Percentiles rank a stretch among this genome's conserved stretches.
phyloP scores from a whole-genome alignment of 1,140 invertebrate genomes.

The Paraescarpia echinospica region DNA sequence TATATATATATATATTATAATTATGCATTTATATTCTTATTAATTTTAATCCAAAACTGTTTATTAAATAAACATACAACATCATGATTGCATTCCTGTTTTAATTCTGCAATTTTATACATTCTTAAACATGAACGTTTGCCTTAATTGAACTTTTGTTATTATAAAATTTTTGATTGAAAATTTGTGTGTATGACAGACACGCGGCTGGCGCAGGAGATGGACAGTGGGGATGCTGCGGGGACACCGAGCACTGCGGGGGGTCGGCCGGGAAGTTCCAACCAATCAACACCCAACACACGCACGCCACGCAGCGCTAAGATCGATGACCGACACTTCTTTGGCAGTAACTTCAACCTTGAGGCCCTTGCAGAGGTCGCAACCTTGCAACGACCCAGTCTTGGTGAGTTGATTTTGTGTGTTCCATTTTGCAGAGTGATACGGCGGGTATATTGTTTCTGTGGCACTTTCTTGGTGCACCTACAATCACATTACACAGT shows the following conservation, averaged over 20 bases:
- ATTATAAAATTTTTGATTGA: background rate
- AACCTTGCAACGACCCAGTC: constrained; percentile 21
- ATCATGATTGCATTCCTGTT: too few species aligned
- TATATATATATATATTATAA: too few species aligned
- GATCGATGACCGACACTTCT: constrained; percentile 57
- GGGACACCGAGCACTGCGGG: background rate
- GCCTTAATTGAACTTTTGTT: constrained; percentile 1
- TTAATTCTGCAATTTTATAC: too few species aligned
- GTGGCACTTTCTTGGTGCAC: too few species aligned
- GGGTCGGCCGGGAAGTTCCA: background rate
- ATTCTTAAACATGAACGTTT: too few species aligned
- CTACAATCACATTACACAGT: too few species aligned
- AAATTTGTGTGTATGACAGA: background rate
- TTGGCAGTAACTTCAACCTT: constrained; percentile 52
- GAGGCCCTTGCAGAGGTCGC: constrained; percentile 45
- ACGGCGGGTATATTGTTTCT: too few species aligned
- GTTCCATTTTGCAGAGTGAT: background rate
- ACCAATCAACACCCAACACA: background rate
- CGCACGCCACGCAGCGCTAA: constrained; percentile 33
- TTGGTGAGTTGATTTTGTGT: background rate
- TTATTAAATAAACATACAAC: too few species aligned
- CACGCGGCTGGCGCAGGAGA: constrained; percentile 11
- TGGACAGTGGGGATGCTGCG: constrained; percentile 16
- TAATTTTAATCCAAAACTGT: too few species aligned
- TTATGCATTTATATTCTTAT: too few species aligned